Evolutionary conservation across 37 sponge, comb jelly and placozoan genomes (phyloP).

Genomic region (Theonella swinhoei): DNA sequence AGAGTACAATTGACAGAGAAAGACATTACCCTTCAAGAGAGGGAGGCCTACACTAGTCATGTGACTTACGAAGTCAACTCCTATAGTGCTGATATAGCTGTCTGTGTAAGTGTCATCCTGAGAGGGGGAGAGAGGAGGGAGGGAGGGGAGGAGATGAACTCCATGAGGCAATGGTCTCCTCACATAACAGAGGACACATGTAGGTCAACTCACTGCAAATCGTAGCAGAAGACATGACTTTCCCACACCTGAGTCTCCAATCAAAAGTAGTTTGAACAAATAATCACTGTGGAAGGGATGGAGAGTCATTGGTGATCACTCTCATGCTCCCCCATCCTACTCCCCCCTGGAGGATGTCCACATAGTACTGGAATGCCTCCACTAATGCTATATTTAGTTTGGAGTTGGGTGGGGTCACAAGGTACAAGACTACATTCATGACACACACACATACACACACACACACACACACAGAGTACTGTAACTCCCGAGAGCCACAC

Average conservation of each 20-base stretch:
- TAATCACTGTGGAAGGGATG: constrained; percentile 75
- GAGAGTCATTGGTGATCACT: neutral
- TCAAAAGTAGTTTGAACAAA: constrained; percentile 95
- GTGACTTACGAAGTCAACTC: constrained; percentile 99
- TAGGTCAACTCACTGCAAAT: constrained; percentile 83
- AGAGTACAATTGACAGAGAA: neutral
- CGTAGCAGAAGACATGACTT: constrained; percentile 97
- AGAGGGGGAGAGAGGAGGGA: neutral
- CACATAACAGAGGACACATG: neutral
- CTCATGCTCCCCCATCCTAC: too few relatives aligned
- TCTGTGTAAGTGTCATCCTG: constrained; percentile 99
- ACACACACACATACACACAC: too few relatives aligned
- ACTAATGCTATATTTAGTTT: neutral
- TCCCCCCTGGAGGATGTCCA: too few relatives aligned
- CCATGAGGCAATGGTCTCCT: too few relatives aligned
- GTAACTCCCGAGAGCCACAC: too few relatives aligned
- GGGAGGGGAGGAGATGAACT: neutral
- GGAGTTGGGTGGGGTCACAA: neutral
- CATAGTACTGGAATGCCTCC: neutral
- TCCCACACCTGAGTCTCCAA: constrained; percentile 99
- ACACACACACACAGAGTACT: too few relatives aligned
- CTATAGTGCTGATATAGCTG: constrained; percentile 98
- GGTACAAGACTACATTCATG: too few relatives aligned
- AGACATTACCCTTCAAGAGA: neutral
- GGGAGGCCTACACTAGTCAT: neutral